A percentile compares a stretch with the other conserved stretches of the same genome.
phyloP scores from a whole-genome alignment of 2,888 invertebrate genomes.

The Luperina testacea region DNA sequence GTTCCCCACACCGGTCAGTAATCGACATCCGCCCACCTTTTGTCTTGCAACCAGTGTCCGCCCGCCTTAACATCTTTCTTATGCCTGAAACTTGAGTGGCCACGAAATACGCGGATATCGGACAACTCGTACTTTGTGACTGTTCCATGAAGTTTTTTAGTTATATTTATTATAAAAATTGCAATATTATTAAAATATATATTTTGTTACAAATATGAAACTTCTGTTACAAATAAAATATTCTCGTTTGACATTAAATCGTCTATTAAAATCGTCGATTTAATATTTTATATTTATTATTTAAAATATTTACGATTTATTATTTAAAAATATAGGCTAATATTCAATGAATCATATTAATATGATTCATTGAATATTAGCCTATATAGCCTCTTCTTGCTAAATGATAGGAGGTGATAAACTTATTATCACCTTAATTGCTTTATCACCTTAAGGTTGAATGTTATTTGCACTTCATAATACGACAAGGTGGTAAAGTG shows the following conservation, averaged over 20 bases:
- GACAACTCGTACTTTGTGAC: not conserved
- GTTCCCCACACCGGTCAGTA: slow-evolving; percentile 30
- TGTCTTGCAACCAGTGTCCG: slow-evolving; percentile 53
- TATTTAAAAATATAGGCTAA: too few relatives aligned
- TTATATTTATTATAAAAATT: not conserved
- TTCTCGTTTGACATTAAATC: not conserved
- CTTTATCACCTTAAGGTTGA: too few relatives aligned
- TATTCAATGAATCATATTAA: too few relatives aligned
- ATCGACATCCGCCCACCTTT: slow-evolving; percentile 53
- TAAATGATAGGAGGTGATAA: not conserved
- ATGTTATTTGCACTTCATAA: too few relatives aligned
- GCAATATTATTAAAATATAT: not conserved
- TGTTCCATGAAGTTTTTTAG: not conserved
- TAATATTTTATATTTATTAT: too few relatives aligned
- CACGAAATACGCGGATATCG: slow-evolving; percentile 27
- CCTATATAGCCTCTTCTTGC: too few relatives aligned
- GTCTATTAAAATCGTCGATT: too few relatives aligned
- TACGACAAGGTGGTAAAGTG: too few relatives aligned
- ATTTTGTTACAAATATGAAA: not conserved
- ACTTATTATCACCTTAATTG: not conserved
- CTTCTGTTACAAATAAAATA: not conserved
- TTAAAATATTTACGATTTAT: too few relatives aligned
- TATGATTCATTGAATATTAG: too few relatives aligned
- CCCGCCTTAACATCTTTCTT: slow-evolving; percentile 52
- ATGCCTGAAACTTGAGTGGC: slow-evolving; percentile 44